A percentile compares a stretch with the other conserved stretches of the same genome.
Conservation (phyloP, 2,888 invertebrate species). For the Andricus quercusramuli region DNA sequence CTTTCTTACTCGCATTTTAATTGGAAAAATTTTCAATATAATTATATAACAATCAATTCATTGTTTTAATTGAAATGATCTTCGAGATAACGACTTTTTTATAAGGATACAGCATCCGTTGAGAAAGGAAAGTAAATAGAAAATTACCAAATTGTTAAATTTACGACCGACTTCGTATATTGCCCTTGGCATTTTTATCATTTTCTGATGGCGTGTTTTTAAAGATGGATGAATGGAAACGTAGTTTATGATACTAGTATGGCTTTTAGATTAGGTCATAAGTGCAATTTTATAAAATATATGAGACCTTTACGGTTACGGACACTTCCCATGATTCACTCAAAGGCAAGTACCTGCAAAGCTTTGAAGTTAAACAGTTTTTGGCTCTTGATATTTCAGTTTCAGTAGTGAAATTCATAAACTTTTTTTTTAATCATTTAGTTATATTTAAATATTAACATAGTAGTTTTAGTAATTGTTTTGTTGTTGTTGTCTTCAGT, state of each 20-base stretch:
- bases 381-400: neutral
- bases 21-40: too few species aligned
- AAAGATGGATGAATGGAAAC: slow-evolving; percentile 68
- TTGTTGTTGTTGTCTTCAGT: neutral
- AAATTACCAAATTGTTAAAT: slow-evolving; percentile 42
- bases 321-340: neutral
- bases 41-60: neutral
- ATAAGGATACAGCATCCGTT: neutral
- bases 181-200: slow-evolving; percentile 69
- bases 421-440: neutral
- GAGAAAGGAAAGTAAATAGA: neutral
- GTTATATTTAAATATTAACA: neutral
- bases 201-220: slow-evolving; percentile 70
- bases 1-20: too few species aligned
- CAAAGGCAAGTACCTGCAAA: neutral
- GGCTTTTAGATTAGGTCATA: slow-evolving; percentile 71
- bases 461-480: neutral
- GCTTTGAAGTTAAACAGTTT: neutral
- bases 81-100: neutral
- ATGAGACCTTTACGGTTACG: slow-evolving; percentile 43
- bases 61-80: neutral
- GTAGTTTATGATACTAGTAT: slow-evolving; percentile 74
- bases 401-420: neutral
- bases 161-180: slow-evolving; percentile 44
- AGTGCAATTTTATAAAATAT: slow-evolving; percentile 51